Base-by-base conservation (phyloP, 2,113 vertebrate species). In the Megaceryle torquata region DNA sequence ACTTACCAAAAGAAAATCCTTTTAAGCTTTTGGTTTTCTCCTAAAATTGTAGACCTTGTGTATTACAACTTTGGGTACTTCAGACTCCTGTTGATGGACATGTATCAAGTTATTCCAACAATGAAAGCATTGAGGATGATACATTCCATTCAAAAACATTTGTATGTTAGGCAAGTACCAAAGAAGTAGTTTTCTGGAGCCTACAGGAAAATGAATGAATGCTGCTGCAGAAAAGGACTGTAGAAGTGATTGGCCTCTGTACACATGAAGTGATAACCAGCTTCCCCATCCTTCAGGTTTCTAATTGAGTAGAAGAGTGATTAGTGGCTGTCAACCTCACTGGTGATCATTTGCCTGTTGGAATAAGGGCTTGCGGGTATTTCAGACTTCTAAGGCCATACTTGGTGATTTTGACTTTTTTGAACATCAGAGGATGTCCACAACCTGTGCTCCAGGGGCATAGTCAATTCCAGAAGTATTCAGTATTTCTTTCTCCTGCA, bases 91-190 rank as follows among this genome's bases (percentile, higher is more conserved):
- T 19, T 71, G 51, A 57, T 67, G 43, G 2, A 7, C 35, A 2
- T 51, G 7, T 60, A 9, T 82, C 43, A 71, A 33, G 54, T 54
- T 67, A 50, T 8, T 77, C 43, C 53, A 35, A 71, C 19, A 51
- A 6, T 37, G 13, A 53, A 84, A 64, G 25, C 1, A 0, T 64
- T 74, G 39, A 67, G 71, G 46, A 90, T 39, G 48, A 54, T 35
- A 53, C 0, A 0, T 1, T 0, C 41, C 35, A 17, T 59, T 91
- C 6, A 57, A 4, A 83, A 86, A n/a, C 13, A 26, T 43, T 79
- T 63, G 9, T 31, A 11, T 22, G 19, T 50, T 56, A 74, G 44
- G 54, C 20, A 43, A 44, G 7, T 89, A 60, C 44, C 1, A 6
- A 63, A 69, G 44, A 57, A 88, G 39, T 5, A 8, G 35, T 35